Conservation (phyloP, 2,797 vertebrate genomes). For the Halcyon leucocephala region DNA sequence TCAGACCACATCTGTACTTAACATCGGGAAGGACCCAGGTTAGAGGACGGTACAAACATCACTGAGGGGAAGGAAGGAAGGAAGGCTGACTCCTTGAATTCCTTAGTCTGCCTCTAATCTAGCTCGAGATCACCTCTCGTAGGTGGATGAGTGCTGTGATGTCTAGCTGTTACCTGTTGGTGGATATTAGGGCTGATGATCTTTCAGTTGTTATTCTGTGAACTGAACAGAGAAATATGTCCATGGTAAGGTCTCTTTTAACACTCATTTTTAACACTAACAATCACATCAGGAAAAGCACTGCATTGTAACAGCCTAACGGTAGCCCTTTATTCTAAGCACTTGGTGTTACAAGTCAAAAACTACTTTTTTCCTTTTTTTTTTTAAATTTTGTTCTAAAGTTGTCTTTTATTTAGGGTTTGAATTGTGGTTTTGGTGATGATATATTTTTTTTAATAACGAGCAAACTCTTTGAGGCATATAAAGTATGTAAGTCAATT, state of each 20-base stretch:
- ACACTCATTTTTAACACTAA: constrained; percentile 52
- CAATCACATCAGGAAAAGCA: constrained; percentile 75
- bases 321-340: constrained; percentile 82
- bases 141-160: constrained; percentile 2
- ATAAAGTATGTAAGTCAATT: constrained; percentile 65
- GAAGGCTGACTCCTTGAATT: background rate
- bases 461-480: constrained; percentile 53
- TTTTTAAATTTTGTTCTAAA: constrained; percentile 62
- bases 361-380: constrained; percentile 74
- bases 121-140: background rate
- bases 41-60: background rate
- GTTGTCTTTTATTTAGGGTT: constrained; percentile 70
- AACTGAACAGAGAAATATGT: constrained; percentile 30
- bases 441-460: constrained; percentile 38
- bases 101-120: background rate
- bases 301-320: constrained; percentile 75
- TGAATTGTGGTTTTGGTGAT: constrained; percentile 70
- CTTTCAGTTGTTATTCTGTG: constrained; percentile 49
- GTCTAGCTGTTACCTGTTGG: background rate
- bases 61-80: background rate
- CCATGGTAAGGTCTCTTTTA: constrained; percentile 67
- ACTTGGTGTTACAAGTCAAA: constrained; percentile 85
- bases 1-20: background rate
- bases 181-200: constrained; percentile 71
- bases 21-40: background rate